Evolutionary conservation across 2,888 invertebrate genomes (phyloP), one percentile per base, ranked within the genome.

Genomic region (Escarpia spicata): DNA sequence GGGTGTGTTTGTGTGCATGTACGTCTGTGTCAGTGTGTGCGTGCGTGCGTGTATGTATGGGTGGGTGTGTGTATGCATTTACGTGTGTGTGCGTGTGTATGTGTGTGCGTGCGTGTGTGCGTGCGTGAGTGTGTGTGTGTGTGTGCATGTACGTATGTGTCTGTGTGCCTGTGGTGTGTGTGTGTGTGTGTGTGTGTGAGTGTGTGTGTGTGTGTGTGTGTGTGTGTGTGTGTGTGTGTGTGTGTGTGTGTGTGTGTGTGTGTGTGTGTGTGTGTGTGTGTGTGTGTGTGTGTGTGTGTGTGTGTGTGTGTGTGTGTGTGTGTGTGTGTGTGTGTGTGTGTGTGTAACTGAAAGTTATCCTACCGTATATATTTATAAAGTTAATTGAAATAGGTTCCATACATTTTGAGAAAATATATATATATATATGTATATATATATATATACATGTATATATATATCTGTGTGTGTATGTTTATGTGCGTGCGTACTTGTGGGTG

Each of bases 381-480:
- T 12, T 12, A 52, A 52, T 12, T 52, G 52, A 52, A 52, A 52
- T 12, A 52, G 9, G 0, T 12, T 52, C 9, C 12, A 52, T 52
- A 52, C 12, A 52, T 2, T 90, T 12, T 90, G 19, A 12, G 4
- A 12, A 43, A 10, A 90, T 90, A 43, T 90, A 2, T 90, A 90
- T 90, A 90, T 90, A 90, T 90, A 90, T 90, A 90, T 90, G 4
- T 90, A 3, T 90, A 43, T 90, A 3, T 90, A 43, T 90, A 43
- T 90, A 90, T 90, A 90, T 90, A 90, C 4, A 90, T 90, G 2
- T 90, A 90, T 90, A 90, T 90, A 90, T 31, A 90, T 90, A 90
- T 90, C 4, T 90, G 9, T n/a, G 1, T 90, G 9, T 90, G 9
- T 90, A 90, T 90, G 26, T 90, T 8, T 90, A 90, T 26, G 26